Evolutionary conservation across 2,888 invertebrate genomes (phyloP).

Genomic region (Nemapogon koenigi): DNA sequence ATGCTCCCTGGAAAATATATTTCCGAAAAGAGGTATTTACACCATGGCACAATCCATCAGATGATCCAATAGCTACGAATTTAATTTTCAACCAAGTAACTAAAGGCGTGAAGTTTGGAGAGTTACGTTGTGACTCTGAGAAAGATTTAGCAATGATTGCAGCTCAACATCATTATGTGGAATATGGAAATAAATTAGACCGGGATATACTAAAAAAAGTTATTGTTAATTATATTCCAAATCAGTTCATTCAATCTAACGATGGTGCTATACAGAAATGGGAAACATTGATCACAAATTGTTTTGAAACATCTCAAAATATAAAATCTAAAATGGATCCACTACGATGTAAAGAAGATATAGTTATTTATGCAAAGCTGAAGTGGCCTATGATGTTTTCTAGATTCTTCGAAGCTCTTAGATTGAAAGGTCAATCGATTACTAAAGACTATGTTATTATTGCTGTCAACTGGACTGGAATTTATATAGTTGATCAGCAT

Average conservation of each 20-base stretch:
- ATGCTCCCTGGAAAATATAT: conserved; percentile 88
- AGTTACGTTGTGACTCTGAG: conserved; percentile 85
- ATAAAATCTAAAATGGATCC: conserved; percentile 71
- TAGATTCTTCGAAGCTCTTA: conserved; percentile 90
- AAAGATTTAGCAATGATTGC: conserved; percentile 87
- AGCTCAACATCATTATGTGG: conserved; percentile 90
- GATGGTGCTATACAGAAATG: conserved; percentile 71
- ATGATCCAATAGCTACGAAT: conserved; percentile 83
- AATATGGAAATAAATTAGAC: conserved; percentile 73
- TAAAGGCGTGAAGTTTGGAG: conserved; percentile 89
- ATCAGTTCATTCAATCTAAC: conserved; percentile 70
- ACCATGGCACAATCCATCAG: conserved; percentile 89
- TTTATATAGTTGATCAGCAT: conserved; percentile 90
- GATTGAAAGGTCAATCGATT: conserved; percentile 72
- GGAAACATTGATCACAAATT: conserved; percentile 74
- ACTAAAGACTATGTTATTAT: conserved; percentile 81
- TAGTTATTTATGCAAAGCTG: conserved; percentile 88
- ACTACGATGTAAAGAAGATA: conserved; percentile 83
- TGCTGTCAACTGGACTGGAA: conserved; percentile 93
- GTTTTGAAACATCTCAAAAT: conserved; percentile 75
- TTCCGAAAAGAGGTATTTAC: conserved; percentile 89
- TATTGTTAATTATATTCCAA: conserved; percentile 83
- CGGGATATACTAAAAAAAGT: conserved; percentile 72
- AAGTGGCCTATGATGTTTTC: conserved; percentile 96
- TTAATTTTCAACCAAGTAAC: conserved; percentile 90